A percentile compares a stretch with the other conserved stretches of the same genome.
Conservation (phyloP, 2,797 vertebrate species). For the Miichthys miiuy region DNA sequence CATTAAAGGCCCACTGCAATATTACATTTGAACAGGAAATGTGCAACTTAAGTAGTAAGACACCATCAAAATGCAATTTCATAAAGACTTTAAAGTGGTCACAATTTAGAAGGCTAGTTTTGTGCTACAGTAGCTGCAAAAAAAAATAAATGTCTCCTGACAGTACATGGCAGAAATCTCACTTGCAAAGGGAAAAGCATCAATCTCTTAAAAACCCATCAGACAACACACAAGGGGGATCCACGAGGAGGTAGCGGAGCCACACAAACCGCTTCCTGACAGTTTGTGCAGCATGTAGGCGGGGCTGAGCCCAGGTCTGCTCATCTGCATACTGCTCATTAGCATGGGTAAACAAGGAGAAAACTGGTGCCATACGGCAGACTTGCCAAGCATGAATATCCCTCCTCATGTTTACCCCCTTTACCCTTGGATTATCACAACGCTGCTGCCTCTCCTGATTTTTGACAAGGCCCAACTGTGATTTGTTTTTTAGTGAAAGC, state of each 20-base stretch:
- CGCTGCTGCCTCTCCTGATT: constrained; percentile 54
- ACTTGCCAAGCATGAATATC: constrained; percentile 83
- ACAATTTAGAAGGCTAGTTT: constrained; percentile 40
- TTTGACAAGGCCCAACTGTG: constrained; percentile 66
- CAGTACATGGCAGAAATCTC: constrained; percentile 16
- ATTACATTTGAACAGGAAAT: constrained; percentile 26
- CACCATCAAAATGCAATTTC: constrained; percentile 54
- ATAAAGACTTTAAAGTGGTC: constrained; percentile 25
- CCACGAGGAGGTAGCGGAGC: constrained; percentile 11
- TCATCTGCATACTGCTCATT: constrained; percentile 85
- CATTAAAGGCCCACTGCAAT: constrained; percentile 13
- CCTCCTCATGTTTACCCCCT: constrained; percentile 82
- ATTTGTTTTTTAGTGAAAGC: constrained; percentile 49
- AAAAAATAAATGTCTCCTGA: constrained; percentile 24
- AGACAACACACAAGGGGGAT: constrained; percentile 45
- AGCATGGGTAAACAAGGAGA: constrained; percentile 82
- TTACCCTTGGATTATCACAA: constrained; percentile 80
- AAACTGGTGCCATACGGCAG: constrained; percentile 79
- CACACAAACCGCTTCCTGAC: constrained; percentile 42
- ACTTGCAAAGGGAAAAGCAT: neutral
- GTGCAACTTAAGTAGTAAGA: constrained; percentile 29
- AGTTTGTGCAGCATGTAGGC: constrained; percentile 49
- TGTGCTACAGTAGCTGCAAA: constrained; percentile 19
- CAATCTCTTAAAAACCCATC: constrained; percentile 48
- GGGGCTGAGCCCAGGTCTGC: constrained; percentile 66